These are phyloP conservation scores for Sarotherodon lohbergeri DNA, from an alignment of 2,113 vertebrate genomes.

Conservation along the genomic window DNA sequence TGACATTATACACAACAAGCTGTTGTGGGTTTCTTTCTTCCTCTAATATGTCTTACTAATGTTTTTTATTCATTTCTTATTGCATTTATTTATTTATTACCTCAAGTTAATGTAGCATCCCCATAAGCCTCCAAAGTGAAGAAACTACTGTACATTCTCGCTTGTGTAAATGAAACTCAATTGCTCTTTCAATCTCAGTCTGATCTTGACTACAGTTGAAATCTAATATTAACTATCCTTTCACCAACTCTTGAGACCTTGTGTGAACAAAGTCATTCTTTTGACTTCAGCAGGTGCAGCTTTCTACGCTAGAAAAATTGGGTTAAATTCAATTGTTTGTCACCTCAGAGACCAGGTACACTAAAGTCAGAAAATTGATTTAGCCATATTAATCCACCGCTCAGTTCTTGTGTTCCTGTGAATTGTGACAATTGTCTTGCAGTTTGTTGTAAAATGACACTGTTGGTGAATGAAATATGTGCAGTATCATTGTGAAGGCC, in stretches of 20 bases:
- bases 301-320: neutral
- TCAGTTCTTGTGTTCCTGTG: neutral
- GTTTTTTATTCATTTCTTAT: neutral
- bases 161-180: neutral
- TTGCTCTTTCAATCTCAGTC: neutral
- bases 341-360: neutral
- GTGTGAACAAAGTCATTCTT: neutral
- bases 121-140: neutral
- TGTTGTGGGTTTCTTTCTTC: neutral
- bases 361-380: neutral
- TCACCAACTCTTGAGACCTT: neutral
- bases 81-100: neutral
- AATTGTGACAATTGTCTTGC: neutral
- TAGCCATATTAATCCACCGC: rapidly evolving
- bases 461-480: neutral
- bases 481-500: neutral
- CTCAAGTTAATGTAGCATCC: neutral
- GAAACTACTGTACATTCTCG: neutral
- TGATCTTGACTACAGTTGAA: neutral
- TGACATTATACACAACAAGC: neutral
- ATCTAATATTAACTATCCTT: neutral
- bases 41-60: neutral
- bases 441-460: neutral
- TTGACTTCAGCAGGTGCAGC: neutral
- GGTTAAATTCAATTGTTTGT: neutral